Percentiles rank a stretch among this genome's conserved stretches.
Conservation (phyloP, 2,888 invertebrate genomes). For the Drosophila diplacantha region DNA sequence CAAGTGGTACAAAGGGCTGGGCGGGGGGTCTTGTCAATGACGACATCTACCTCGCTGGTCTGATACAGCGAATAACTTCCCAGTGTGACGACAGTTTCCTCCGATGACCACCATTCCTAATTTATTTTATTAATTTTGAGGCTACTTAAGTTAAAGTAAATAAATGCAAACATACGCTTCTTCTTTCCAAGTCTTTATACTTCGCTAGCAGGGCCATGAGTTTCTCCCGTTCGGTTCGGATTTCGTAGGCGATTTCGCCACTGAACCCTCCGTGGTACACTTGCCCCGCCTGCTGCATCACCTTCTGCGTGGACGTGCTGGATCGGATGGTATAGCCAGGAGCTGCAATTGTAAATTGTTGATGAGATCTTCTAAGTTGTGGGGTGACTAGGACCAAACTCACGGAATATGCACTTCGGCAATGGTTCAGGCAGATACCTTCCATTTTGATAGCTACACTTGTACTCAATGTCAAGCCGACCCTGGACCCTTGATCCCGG, state of each 20-base stretch:
- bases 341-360: conserved; percentile 45
- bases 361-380: not conserved
- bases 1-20: conserved; percentile 87
- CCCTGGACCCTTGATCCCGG: conserved; percentile 81
- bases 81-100: conserved; percentile 63
- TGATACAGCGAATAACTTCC: conserved; percentile 72
- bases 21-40: conserved; percentile 78
- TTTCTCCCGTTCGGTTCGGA: conserved; percentile 61
- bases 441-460: conserved; percentile 83
- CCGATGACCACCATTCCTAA: conserved; percentile 76
- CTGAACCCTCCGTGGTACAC: conserved; percentile 47
- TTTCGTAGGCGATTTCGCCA: conserved; percentile 46
- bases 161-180: conserved; percentile 56
- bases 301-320: conserved; percentile 40
- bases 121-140: not conserved
- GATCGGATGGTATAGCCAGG: conserved; percentile 56
- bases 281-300: conserved; percentile 36
- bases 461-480: conserved; percentile 81
- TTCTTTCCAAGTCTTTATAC: conserved; percentile 60
- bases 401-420: conserved; percentile 85
- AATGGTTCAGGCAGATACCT: conserved; percentile 83
- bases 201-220: conserved; percentile 65
- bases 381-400: conserved; percentile 52
- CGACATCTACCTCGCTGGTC: conserved; percentile 66
- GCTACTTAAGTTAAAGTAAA: not conserved